Conservation (phyloP, 2,113 vertebrate species). For the Antechinus stuartii region DNA sequence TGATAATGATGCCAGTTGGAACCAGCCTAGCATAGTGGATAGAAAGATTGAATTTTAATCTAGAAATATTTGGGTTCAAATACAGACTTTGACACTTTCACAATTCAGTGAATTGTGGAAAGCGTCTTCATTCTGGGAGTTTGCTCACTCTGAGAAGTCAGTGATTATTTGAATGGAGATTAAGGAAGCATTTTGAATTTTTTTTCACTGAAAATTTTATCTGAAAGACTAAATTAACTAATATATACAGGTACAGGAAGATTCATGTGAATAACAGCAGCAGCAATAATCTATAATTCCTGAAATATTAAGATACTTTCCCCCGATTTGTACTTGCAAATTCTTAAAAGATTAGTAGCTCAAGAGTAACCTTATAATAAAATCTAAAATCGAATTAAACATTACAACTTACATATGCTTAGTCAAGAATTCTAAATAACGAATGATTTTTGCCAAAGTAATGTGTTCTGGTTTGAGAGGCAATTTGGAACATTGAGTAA, state of each 20-base stretch:
- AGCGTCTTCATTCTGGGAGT: neutral
- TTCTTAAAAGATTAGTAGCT: neutral
- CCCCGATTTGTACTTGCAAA: neutral
- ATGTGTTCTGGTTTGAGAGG: neutral
- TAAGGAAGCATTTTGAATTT: neutral
- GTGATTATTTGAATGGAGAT: neutral
- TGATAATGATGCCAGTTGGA: neutral
- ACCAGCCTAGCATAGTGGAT: neutral
- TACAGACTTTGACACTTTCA: neutral
- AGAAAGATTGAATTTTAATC: neutral
- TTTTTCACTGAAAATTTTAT: neutral
- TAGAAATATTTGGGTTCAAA: neutral
- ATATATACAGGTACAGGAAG: neutral
- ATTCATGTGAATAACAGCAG: neutral
- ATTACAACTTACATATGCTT: neutral
- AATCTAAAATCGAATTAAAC: neutral
- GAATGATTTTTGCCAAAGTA: neutral
- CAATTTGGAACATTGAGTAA: neutral
- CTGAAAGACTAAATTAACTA: neutral
- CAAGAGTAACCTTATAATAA: neutral
- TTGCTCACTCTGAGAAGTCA: neutral
- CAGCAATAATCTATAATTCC: neutral
- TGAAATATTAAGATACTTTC: neutral
- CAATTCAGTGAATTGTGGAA: neutral
- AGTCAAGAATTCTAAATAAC: neutral